These are phyloP conservation scores for Pygoscelis antarcticus DNA, from an alignment of 2,113 vertebrate species.

Conservation along the genomic window DNA sequence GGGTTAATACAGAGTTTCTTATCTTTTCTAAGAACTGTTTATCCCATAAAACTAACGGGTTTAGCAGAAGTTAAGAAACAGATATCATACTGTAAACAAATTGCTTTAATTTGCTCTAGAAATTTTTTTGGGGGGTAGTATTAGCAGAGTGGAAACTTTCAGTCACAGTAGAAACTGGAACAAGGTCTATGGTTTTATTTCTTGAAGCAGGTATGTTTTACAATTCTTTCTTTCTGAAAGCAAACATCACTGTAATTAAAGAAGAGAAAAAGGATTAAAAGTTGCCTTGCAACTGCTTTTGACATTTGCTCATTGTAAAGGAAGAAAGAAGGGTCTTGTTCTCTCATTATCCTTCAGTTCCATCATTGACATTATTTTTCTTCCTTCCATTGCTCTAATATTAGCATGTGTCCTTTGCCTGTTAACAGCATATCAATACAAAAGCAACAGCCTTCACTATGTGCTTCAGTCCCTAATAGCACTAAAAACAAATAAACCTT, in stretches of 20 bases:
- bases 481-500: not conserved
- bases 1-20: not conserved
- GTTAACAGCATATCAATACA: not conserved
- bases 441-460: not conserved
- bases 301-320: not conserved
- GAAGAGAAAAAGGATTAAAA: not conserved
- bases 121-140: not conserved
- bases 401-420: not conserved
- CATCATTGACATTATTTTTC: not conserved
- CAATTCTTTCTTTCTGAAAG: not conserved
- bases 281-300: not conserved
- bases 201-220: not conserved
- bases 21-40: not conserved
- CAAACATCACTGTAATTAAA: not conserved
- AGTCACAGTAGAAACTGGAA: not conserved
- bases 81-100: not conserved
- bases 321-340: not conserved
- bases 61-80: slow-evolving; percentile 19
- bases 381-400: not conserved
- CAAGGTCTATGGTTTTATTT: not conserved
- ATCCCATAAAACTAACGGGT: not conserved
- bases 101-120: not conserved
- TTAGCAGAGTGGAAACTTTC: not conserved
- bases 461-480: not conserved
- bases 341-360: not conserved